Conservation (phyloP, 2,888 invertebrate species). For the Caenorhabditis angaria region DNA sequence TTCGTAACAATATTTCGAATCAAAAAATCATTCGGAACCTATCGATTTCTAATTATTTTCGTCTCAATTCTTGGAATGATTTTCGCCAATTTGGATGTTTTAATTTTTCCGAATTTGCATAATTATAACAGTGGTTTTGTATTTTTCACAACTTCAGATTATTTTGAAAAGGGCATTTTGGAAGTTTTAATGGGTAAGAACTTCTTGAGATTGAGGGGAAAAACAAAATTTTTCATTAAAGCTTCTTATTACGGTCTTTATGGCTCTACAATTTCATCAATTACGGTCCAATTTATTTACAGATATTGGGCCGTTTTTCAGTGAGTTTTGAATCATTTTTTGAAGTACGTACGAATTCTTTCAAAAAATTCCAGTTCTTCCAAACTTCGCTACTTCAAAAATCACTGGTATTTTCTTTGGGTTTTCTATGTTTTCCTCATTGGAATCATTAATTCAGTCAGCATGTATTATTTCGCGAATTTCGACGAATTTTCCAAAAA, state of each 20-base stretch:
- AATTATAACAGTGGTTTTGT: slow-evolving; percentile 14
- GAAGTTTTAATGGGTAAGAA: not conserved
- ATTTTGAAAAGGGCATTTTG: not conserved
- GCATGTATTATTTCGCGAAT: not conserved
- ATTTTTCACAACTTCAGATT: not conserved
- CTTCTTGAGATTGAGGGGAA: no score
- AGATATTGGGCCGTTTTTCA: not conserved
- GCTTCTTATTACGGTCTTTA: not conserved
- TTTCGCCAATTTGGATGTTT: slow-evolving; percentile 17
- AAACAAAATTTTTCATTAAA: no score
- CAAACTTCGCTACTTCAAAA: slow-evolving; percentile 1
- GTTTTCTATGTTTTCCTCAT: slow-evolving; percentile 8
- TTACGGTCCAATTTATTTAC: not conserved
- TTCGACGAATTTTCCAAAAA: slow-evolving; percentile 4
- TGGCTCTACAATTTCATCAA: not conserved
- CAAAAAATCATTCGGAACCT: slow-evolving; percentile 17
- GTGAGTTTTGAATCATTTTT: not conserved
- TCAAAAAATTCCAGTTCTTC: not conserved
- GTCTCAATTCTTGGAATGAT: slow-evolving; percentile 17
- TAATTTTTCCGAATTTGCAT: slow-evolving; percentile 18
- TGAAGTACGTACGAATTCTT: not conserved
- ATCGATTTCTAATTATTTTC: slow-evolving; percentile 23
- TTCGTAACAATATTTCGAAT: slow-evolving; percentile 17
- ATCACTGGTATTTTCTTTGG: slow-evolving; percentile 6
- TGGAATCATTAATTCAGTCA: not conserved